These are phyloP conservation scores for Latheticus oryzae DNA, from an alignment of 2,888 invertebrate genomes.

Conservation along the genomic window DNA sequence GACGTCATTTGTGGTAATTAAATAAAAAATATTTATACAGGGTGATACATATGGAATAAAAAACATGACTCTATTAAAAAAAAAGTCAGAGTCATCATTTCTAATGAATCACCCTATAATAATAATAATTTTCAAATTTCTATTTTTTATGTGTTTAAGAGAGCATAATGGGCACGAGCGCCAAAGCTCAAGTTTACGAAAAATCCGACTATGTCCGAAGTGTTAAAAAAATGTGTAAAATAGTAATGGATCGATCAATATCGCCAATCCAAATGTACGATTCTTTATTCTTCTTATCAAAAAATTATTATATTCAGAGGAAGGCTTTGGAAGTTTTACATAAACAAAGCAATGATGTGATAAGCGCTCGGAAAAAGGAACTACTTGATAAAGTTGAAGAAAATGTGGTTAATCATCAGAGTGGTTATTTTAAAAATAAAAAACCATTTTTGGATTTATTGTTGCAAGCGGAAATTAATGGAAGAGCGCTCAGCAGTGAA, in stretches of 20 bases:
- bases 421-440: slow-evolving; percentile 66
- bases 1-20: slow-evolving; percentile 15
- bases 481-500: slow-evolving; percentile 69
- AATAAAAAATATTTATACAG: background rate
- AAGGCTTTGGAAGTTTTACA: slow-evolving; percentile 52
- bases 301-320: slow-evolving; percentile 70
- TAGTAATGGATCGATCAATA: slow-evolving; percentile 53
- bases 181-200: slow-evolving; percentile 77
- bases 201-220: slow-evolving; percentile 79
- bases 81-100: too few species aligned
- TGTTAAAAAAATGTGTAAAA: slow-evolving; percentile 69
- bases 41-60: too few species aligned
- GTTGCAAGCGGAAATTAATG: slow-evolving; percentile 69
- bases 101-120: too few species aligned
- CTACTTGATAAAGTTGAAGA: background rate
- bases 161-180: slow-evolving; percentile 84
- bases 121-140: background rate
- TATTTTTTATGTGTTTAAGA: slow-evolving; percentile 66
- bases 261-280: slow-evolving; percentile 63
- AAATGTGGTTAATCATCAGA: background rate
- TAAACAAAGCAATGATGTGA: slow-evolving; percentile 19
- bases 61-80: too few species aligned
- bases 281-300: slow-evolving; percentile 68
- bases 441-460: slow-evolving; percentile 77
- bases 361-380: slow-evolving; percentile 3